Conservation (phyloP, 2,797 vertebrate genomes). For the Sorex maritimensis region DNA sequence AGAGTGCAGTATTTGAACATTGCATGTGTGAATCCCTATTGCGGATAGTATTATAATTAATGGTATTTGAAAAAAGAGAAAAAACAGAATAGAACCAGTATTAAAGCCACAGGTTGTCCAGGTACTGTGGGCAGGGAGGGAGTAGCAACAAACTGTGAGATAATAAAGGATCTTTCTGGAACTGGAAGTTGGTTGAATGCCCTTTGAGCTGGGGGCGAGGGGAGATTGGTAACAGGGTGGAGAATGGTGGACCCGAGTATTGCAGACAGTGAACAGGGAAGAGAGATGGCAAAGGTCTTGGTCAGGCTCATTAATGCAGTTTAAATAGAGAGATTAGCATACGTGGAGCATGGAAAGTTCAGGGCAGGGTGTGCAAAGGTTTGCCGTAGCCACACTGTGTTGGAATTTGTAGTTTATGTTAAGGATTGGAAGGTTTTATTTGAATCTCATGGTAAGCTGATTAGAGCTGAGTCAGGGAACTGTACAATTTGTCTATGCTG, state of each 20-base stretch:
- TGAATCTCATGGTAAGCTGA: background rate
- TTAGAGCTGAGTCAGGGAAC: background rate
- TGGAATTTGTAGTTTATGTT: background rate
- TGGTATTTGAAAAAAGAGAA: too few relatives aligned
- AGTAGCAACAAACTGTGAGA: background rate
- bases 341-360: background rate
- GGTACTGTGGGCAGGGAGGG: too few relatives aligned
- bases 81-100: too few relatives aligned
- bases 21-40: too few relatives aligned
- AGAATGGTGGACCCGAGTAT: too few relatives aligned
- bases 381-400: rapidly evolving
- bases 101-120: too few relatives aligned
- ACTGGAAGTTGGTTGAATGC: too few relatives aligned
- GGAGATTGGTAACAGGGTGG: too few relatives aligned
- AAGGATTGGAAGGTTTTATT: background rate
- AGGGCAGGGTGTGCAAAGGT: background rate
- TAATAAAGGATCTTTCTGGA: background rate
- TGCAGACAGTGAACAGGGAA: background rate
- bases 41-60: too few relatives aligned
- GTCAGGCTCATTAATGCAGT: background rate
- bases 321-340: background rate
- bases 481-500: background rate
- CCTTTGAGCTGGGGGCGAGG: background rate
- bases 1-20: too few relatives aligned
- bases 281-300: background rate